Conservation (phyloP, 1,140 invertebrate genomes). For the Aphidius gifuensis region DNA sequence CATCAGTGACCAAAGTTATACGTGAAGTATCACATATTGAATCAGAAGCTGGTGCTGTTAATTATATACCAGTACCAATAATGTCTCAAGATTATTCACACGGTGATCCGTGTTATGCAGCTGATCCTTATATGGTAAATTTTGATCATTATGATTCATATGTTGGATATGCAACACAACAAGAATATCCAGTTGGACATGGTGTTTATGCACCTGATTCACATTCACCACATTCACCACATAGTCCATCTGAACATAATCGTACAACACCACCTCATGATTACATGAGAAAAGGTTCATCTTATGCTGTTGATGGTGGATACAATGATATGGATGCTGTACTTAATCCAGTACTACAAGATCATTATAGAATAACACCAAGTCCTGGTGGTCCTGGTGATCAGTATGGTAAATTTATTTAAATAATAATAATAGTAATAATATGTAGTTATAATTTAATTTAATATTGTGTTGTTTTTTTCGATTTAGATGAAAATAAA, state of each 20-base stretch:
- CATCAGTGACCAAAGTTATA: constrained; percentile 66
- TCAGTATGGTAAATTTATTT: constrained; percentile 53
- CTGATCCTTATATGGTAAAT: constrained; percentile 54
- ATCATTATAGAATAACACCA: constrained; percentile 70
- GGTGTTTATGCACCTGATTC: constrained; percentile 52
- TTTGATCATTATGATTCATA: constrained; percentile 53
- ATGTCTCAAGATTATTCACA: constrained; percentile 54
- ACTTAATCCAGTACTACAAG: constrained; percentile 62
- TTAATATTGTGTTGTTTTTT: constrained; percentile 26
- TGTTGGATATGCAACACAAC: constrained; percentile 49
- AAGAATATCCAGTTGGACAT: constrained; percentile 48
- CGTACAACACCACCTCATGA: constrained; percentile 52
- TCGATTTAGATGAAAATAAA: constrained; percentile 57
- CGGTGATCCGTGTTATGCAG: constrained; percentile 47
- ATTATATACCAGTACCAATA: constrained; percentile 52
- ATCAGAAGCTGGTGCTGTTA: constrained; percentile 59
- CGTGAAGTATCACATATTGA: constrained; percentile 66
- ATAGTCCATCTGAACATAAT: constrained; percentile 53
- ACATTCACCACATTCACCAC: constrained; percentile 52
- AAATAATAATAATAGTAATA: neutral
- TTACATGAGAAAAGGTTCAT: constrained; percentile 59
- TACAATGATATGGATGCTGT: constrained; percentile 66
- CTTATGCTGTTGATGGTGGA: constrained; percentile 57
- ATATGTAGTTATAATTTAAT: constrained; percentile 21
- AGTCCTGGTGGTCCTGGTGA: constrained; percentile 65